Conservation (phyloP, 2,113 vertebrate genomes). For the Nesoenas mayeri region DNA sequence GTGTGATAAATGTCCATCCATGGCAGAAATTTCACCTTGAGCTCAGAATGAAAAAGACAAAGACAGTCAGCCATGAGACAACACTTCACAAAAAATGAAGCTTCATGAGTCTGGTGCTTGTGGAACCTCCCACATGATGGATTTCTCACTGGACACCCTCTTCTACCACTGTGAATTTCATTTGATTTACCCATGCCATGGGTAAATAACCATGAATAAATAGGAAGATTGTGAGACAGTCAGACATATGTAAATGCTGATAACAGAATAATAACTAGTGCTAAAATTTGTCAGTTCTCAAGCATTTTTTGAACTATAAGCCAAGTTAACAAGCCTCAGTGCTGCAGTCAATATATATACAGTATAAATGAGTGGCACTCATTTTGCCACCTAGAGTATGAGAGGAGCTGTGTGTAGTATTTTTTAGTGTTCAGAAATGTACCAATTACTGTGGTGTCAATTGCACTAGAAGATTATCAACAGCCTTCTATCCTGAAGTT, state of each 20-base stretch:
- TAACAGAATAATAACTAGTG: not conserved
- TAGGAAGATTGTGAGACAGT: not conserved
- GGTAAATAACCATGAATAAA: not conserved
- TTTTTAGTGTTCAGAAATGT: not conserved
- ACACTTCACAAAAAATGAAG: not conserved
- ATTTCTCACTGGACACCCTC: not conserved
- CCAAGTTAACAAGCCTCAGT: not conserved
- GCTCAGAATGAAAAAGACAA: not conserved
- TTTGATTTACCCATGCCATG: not conserved
- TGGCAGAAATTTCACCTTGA: not conserved
- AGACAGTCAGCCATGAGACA: not conserved
- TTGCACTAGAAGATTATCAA: slow-evolving; percentile 31
- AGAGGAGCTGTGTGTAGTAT: not conserved
- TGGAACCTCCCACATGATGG: not conserved
- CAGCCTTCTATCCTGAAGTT: slow-evolving; percentile 22
- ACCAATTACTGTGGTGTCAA: not conserved
- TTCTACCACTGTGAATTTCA: not conserved
- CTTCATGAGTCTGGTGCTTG: not conserved
- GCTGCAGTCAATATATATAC: not conserved
- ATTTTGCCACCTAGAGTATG: not conserved
- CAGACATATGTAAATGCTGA: not conserved
- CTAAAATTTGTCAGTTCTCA: not conserved
- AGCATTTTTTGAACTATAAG: not conserved
- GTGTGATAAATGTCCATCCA: not conserved
- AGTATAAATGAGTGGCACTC: not conserved